phyloP scores from a whole-genome alignment of 2,797 vertebrate genomes.

The Lacerta agilis region DNA sequence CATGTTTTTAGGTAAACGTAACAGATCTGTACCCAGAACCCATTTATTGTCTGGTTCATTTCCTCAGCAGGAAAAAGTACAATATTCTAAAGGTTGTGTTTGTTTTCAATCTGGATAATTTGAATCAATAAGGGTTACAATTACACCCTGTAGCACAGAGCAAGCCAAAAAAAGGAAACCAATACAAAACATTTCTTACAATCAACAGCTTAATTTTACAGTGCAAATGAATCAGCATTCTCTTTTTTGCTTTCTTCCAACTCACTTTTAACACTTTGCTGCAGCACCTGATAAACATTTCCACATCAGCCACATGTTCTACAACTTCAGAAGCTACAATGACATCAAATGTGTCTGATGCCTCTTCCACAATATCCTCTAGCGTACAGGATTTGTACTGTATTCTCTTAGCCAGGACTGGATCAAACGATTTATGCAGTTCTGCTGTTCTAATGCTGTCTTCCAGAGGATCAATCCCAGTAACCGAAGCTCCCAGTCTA shows the following conservation, averaged over 20 bases:
- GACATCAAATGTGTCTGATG: conserved; percentile 84
- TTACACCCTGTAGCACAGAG: background rate
- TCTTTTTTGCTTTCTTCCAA: conserved; percentile 13
- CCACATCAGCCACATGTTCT: conserved; percentile 92
- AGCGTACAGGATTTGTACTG: conserved; percentile 86
- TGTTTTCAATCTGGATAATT: background rate
- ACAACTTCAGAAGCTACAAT: conserved; percentile 95
- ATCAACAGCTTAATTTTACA: background rate
- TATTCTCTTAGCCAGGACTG: conserved; percentile 81
- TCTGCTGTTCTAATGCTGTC: conserved; percentile 90
- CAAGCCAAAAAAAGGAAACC: background rate
- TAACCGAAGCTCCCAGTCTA: conserved; percentile 90
- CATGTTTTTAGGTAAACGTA: background rate
- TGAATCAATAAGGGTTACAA: background rate
- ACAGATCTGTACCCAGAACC: background rate
- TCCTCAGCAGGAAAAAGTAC: background rate
- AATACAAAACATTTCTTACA: background rate
- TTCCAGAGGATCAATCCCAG: conserved; percentile 92
- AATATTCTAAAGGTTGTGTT: background rate
- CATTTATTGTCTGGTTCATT: background rate
- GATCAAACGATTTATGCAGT: conserved; percentile 89
- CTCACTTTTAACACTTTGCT: conserved; percentile 89
- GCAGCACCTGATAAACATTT: conserved; percentile 89
- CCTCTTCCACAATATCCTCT: conserved; percentile 86
- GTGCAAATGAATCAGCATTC: background rate